Evolutionary conservation across 30 jellyfish, hydroid and myxozoan genomes (phyloP).

Genomic region (Pelagia noctiluca): DNA sequence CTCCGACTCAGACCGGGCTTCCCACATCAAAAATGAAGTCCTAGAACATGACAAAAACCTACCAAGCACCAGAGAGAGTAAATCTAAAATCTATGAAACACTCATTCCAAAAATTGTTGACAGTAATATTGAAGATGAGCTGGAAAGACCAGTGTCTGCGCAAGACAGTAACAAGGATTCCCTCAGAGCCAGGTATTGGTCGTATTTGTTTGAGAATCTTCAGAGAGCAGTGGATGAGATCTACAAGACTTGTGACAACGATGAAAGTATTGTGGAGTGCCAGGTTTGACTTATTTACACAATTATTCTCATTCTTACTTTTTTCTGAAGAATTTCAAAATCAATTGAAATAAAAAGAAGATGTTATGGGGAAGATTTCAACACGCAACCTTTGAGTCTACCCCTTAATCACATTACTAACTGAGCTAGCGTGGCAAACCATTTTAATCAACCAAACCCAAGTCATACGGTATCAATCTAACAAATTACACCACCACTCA

Average conservation of each 20-base stretch:
- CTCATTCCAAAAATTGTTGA: conserved; percentile 67
- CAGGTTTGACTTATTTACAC: conserved; percentile 55
- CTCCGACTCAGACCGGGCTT: background rate
- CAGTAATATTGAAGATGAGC: conserved; percentile 44
- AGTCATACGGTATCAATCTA: too few species aligned
- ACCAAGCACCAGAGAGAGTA: conserved; percentile 61
- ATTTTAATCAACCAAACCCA: too few species aligned
- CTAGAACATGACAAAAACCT: background rate
- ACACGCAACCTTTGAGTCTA: too few species aligned
- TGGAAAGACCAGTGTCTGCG: conserved; percentile 79
- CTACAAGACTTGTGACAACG: conserved; percentile 91
- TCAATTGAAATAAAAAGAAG: too few species aligned
- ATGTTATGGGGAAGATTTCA: too few species aligned
- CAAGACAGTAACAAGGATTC: conserved; percentile 68
- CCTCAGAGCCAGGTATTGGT: conserved; percentile 95
- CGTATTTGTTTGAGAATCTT: conserved; percentile 87
- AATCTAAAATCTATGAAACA: conserved; percentile 73
- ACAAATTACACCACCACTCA: too few species aligned
- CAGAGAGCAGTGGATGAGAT: conserved; percentile 97
- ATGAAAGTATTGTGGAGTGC: conserved; percentile 93
- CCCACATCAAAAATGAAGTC: background rate
- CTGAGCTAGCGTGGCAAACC: too few species aligned
- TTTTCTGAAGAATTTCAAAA: too few species aligned
- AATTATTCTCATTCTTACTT: background rate
- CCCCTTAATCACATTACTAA: too few species aligned